Percentiles rank a stretch among this genome's conserved stretches.
phyloP scores from a whole-genome alignment of 1,140 invertebrate genomes.

The Zaprionus kolodkinae region DNA sequence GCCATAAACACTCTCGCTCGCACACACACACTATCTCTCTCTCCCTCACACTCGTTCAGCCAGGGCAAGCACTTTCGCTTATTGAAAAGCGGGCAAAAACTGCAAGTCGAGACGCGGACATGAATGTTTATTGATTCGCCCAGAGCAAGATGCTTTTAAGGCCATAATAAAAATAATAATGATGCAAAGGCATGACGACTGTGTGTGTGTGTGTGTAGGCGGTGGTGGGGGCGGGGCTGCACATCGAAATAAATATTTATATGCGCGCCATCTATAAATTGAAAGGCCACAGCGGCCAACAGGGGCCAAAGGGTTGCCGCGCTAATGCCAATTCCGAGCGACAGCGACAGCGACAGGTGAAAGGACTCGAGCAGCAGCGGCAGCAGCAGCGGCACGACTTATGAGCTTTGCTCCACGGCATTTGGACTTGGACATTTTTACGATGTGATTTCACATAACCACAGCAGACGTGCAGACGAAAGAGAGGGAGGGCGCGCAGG shows the following conservation, averaged over 20 bases:
- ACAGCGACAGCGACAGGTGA: conserved; percentile 70
- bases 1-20: conserved; percentile 15
- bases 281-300: conserved; percentile 53
- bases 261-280: conserved; percentile 80
- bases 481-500: conserved; percentile 32
- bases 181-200: conserved; percentile 73
- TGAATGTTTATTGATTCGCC: conserved; percentile 77
- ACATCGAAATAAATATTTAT: conserved; percentile 83
- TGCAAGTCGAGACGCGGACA: conserved; percentile 50
- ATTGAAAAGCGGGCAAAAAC: conserved; percentile 68
- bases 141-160: conserved; percentile 70
- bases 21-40: background rate
- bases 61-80: conserved; percentile 73
- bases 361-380: conserved; percentile 31
- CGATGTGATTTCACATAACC: conserved; percentile 83
- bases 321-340: conserved; percentile 47
- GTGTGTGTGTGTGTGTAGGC: background rate
- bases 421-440: conserved; percentile 83
- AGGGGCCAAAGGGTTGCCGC: conserved; percentile 58
- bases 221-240: conserved; percentile 35
- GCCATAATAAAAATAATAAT: conserved; percentile 81
- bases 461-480: conserved; percentile 77
- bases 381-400: conserved; percentile 56
- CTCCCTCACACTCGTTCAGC: background rate
- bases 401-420: conserved; percentile 77